phyloP scores from a whole-genome alignment of 2,888 invertebrate species.

The Eristalis pertinax region DNA sequence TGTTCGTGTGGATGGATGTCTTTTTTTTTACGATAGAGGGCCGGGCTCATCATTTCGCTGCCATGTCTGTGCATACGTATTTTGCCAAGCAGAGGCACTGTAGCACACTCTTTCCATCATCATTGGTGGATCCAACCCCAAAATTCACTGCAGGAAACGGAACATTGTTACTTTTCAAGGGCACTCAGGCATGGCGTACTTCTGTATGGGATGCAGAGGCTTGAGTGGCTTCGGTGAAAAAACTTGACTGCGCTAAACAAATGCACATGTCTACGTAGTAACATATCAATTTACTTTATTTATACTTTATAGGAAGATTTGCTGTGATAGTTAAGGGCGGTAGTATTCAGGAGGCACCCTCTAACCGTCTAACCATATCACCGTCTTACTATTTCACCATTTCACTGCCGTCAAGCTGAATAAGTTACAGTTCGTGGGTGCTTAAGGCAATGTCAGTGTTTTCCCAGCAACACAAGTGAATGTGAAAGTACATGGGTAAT shows the following conservation, averaged over 20 bases:
- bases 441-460: slow-evolving; percentile 32
- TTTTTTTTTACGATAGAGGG: slow-evolving; percentile 19
- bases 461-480: slow-evolving; percentile 26
- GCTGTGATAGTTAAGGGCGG: slow-evolving; percentile 25
- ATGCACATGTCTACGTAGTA: neutral
- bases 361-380: neutral
- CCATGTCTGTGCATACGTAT: slow-evolving; percentile 67
- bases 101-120: slow-evolving; percentile 22
- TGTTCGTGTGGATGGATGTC: slow-evolving; percentile 12
- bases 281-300: slow-evolving; percentile 60
- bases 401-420: neutral
- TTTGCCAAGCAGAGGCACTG: slow-evolving; percentile 7
- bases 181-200: slow-evolving; percentile 50
- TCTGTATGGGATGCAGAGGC: slow-evolving; percentile 2
- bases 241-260: neutral
- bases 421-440: slow-evolving; percentile 52
- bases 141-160: slow-evolving; percentile 28
- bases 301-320: slow-evolving; percentile 63
- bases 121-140: slow-evolving; percentile 17
- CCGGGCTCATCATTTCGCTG: slow-evolving; percentile 53
- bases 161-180: slow-evolving; percentile 62
- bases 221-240: neutral
- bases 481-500: slow-evolving; percentile 22
- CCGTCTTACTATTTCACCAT: neutral
- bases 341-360: slow-evolving; percentile 17